Conservation (phyloP, 2,113 vertebrate species). For the Odobenus rosmarus region DNA sequence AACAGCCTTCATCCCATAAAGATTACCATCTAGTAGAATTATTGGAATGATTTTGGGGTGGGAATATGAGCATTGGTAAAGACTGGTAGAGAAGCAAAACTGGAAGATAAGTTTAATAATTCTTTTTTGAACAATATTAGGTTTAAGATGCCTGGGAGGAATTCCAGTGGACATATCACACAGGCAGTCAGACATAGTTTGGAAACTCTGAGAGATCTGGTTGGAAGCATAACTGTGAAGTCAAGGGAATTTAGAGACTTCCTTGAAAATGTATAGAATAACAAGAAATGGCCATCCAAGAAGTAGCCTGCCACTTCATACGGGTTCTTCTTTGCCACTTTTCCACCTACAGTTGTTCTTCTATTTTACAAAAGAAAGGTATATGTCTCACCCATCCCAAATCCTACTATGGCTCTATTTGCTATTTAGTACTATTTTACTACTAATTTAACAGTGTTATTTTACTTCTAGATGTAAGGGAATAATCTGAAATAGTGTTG, state of each 20-base stretch:
- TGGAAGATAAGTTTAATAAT: neutral
- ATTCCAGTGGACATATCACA: neutral
- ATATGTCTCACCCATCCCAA: neutral
- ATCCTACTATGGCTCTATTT: neutral
- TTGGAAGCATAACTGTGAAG: neutral
- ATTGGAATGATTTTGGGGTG: neutral
- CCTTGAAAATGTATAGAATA: neutral
- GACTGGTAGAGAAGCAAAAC: neutral
- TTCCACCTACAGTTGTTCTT: neutral
- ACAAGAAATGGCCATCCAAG: neutral
- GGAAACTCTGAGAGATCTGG: neutral
- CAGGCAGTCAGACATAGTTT: neutral
- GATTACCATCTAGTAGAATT: neutral
- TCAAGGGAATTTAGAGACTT: neutral
- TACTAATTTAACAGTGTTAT: neutral
- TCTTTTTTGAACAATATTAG: neutral
- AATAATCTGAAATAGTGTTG: neutral
- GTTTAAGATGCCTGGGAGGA: neutral
- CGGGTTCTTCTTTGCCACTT: neutral
- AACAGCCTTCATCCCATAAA: neutral
- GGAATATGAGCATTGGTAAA: neutral
- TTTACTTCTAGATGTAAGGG: neutral
- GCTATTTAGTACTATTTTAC: neutral
- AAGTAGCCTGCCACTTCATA: neutral
- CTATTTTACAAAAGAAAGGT: neutral